Evolutionary conservation across 2,113 vertebrate genomes (phyloP).

Genomic region (Eptesicus fuscus): DNA sequence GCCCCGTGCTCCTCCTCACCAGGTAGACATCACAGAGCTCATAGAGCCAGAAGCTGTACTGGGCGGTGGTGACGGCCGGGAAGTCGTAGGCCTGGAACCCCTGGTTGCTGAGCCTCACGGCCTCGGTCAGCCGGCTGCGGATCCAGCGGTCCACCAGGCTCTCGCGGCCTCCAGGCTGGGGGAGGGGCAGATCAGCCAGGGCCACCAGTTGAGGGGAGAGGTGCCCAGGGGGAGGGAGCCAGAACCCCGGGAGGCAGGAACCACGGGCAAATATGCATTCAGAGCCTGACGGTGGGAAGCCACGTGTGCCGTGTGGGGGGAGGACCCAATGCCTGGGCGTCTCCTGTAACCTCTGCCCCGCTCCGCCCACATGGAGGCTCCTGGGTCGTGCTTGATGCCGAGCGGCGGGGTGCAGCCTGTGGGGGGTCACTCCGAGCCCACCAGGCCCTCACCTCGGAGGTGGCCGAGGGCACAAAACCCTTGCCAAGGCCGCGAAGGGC

Average conservation of each 20-base stretch:
- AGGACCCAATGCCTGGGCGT: neutral
- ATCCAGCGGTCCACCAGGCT: conserved; percentile 90
- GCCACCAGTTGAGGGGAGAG: no score
- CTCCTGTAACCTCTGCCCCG: neutral
- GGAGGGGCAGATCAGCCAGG: neutral
- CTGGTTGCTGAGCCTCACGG: conserved; percentile 83
- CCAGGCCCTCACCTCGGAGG: conserved; percentile 81
- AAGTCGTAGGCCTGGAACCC: conserved; percentile 91
- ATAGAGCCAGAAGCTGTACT: conserved; percentile 96
- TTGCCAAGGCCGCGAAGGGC: conserved; percentile 89
- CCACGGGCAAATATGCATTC: neutral
- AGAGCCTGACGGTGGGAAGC: neutral
- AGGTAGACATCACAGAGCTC: conserved; percentile 94
- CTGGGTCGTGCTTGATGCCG: neutral
- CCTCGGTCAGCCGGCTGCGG: conserved; percentile 86
- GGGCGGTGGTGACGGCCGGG: conserved; percentile 86
- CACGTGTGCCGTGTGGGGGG: neutral
- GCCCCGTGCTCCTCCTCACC: conserved; percentile 72
- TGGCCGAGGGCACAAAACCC: conserved; percentile 81
- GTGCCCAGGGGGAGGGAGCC: neutral
- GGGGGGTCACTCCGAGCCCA: rapidly evolving
- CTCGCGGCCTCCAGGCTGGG: conserved; percentile 81
- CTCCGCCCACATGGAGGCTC: neutral
- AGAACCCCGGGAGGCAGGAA: neutral
- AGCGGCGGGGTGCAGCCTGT: neutral